These are phyloP conservation scores for Drosophila subobscura DNA, from an alignment of 1,140 invertebrate genomes.

Conservation along the genomic window DNA sequence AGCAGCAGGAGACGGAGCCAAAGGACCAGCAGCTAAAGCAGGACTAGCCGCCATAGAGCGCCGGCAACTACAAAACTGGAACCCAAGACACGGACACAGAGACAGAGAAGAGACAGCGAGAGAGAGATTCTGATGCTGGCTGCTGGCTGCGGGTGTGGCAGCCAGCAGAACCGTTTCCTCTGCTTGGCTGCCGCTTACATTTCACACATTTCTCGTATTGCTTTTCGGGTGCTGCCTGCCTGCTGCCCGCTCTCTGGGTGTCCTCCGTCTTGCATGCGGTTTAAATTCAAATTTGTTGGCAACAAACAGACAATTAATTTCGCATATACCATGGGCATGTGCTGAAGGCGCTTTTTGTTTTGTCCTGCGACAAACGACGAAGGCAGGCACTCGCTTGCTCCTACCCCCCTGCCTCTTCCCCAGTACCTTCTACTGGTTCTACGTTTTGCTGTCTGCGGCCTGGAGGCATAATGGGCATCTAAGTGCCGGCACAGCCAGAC, in stretches of 20 bases:
- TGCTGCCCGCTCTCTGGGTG: constrained; percentile 19
- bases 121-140: constrained; percentile 12
- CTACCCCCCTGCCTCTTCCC: neutral
- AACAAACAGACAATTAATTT: constrained; percentile 82
- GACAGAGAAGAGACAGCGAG: constrained; percentile 6
- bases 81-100: constrained; percentile 5
- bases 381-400: constrained; percentile 2
- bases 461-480: constrained; percentile 60
- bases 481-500: constrained; percentile 53
- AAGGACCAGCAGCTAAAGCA: constrained; percentile 11
- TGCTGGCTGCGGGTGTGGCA: constrained; percentile 8
- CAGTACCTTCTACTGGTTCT: constrained; percentile 5
- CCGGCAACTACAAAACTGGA: constrained; percentile 31
- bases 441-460: constrained; percentile 43
- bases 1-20: constrained; percentile 1
- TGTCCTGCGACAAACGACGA: constrained; percentile 27
- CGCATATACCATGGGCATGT: constrained; percentile 71
- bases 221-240: constrained; percentile 9
- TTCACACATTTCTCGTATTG: constrained; percentile 41
- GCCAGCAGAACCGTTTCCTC: constrained; percentile 10
- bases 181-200: constrained; percentile 40
- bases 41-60: constrained; percentile 9
- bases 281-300: constrained; percentile 82
- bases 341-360: constrained; percentile 59
- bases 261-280: constrained; percentile 62